Percentiles rank a stretch among this genome's conserved stretches.
Evolutionary conservation across 2,888 invertebrate genomes (phyloP).

Genomic region (Eutolmus rufibarbis): DNA sequence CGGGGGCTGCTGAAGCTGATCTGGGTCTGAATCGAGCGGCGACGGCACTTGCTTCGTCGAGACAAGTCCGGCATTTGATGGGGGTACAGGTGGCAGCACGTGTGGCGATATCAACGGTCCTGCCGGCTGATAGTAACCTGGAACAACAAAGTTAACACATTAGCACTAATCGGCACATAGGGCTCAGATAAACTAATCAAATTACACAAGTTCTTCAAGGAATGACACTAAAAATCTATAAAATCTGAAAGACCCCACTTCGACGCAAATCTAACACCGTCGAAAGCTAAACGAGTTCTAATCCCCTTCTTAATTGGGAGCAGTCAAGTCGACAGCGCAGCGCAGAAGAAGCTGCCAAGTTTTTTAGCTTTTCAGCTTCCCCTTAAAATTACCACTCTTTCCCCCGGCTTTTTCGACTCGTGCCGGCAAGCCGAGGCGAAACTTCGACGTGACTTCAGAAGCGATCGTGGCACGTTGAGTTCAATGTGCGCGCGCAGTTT

Average conservation of each 20-base stretch:
- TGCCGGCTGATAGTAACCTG: constrained; percentile 92
- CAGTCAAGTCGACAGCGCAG: not conserved
- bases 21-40: constrained; percentile 61
- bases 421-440: not conserved
- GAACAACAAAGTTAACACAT: constrained; percentile 53
- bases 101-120: constrained; percentile 84
- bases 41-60: constrained; percentile 58
- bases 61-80: constrained; percentile 49
- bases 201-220: not conserved
- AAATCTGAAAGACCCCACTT: not conserved
- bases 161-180: constrained; percentile 6
- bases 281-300: constrained; percentile 30
- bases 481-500: constrained; percentile 35
- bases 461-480: constrained; percentile 2
- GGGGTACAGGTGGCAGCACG: constrained; percentile 65
- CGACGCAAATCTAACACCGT: not conserved
- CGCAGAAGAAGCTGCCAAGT: not conserved
- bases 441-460: not conserved
- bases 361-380: not conserved
- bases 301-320: not conserved
- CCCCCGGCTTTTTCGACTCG: not conserved
- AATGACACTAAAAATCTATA: not conserved
- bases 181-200: not conserved
- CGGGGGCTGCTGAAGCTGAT: constrained; percentile 58
- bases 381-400: not conserved